phyloP scores from a whole-genome alignment of 2,113 vertebrate species.

The Pyrgilauda ruficollis region DNA sequence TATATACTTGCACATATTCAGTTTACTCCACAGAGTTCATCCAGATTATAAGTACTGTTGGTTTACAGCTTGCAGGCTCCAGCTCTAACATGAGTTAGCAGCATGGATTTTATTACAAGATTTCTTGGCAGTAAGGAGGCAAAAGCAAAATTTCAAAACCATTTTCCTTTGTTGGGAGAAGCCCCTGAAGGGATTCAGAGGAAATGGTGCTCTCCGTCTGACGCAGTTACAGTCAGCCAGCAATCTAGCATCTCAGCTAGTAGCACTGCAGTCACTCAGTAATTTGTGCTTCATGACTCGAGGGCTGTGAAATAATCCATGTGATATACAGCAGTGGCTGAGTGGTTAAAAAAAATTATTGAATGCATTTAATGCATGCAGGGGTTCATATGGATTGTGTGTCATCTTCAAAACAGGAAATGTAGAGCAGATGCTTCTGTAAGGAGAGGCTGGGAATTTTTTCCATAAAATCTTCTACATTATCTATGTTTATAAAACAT shows the following conservation, averaged over 20 bases:
- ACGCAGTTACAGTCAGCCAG: constrained; percentile 6
- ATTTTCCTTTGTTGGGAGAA: constrained; percentile 50
- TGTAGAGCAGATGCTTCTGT: background rate
- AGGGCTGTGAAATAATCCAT: background rate
- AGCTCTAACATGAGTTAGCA: constrained; percentile 19
- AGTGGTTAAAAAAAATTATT: background rate
- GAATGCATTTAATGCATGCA: background rate
- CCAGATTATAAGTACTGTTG: background rate
- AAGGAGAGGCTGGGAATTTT: background rate
- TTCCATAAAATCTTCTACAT: background rate
- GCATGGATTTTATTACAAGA: constrained; percentile 11
- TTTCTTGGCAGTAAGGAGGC: constrained; percentile 25
- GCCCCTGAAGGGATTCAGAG: constrained; percentile 43
- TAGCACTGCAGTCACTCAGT: background rate
- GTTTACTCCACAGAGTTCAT: background rate
- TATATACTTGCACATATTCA: background rate
- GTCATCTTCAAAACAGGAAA: background rate
- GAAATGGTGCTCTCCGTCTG: constrained; percentile 17
- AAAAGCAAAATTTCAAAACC: constrained; percentile 42
- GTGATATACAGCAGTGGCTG: background rate
- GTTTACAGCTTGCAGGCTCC: background rate
- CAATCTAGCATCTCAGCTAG: background rate
- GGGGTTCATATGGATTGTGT: background rate
- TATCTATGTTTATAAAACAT: background rate
- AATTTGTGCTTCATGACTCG: background rate